Evolutionary conservation across 1,140 invertebrate species (phyloP), one percentile per base, ranked within the genome.

Genomic region (Galendromus occidentalis): DNA sequence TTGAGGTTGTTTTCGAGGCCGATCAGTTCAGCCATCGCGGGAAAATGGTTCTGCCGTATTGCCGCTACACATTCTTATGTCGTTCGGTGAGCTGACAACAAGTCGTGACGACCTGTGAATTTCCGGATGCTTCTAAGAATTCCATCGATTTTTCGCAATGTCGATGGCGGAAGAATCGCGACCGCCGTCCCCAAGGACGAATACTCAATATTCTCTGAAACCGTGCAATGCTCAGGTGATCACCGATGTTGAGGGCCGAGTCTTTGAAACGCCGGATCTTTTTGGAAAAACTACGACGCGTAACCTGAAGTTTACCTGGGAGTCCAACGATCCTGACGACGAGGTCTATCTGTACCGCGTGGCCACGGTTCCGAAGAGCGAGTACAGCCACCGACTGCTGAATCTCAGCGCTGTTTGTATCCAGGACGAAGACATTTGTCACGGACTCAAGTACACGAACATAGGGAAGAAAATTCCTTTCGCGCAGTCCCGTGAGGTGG

Each of bases 391-490:
- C 22, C 51, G 25, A 25, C 51, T 59, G 2, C 51, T 59, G 17
- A 59, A 59, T 22, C 25, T 59, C 22, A 22, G 14, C 22, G 33
- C 51, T 1, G 51, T 59, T 5, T 59, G 51, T 9, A 59, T 59
- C 20, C 51, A 25, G 33, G 51, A 59, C 9, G 51, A 59, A 33
- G 51, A 59, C 20, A 17, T 25, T 17, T 59, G 51, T 25, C 51
- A 59, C 33, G 51, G 51, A 4, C 51, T 59, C 14, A 59, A 59
- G 51, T 59, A 59, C 33, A 59, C 25, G 25, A 59, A 59, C 51
- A 25, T 59, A 14, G 51, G 51, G 9, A 59, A 59, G 22, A 59
- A 59, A 25, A 33, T 59, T 22, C 22, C 25, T 12, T 59, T 59
- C 33, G 51, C 51, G 14, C 51, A 59, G 33, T 2, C 12, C 20